Conservation (phyloP, 2,888 invertebrate species). For the Luperina testacea region DNA sequence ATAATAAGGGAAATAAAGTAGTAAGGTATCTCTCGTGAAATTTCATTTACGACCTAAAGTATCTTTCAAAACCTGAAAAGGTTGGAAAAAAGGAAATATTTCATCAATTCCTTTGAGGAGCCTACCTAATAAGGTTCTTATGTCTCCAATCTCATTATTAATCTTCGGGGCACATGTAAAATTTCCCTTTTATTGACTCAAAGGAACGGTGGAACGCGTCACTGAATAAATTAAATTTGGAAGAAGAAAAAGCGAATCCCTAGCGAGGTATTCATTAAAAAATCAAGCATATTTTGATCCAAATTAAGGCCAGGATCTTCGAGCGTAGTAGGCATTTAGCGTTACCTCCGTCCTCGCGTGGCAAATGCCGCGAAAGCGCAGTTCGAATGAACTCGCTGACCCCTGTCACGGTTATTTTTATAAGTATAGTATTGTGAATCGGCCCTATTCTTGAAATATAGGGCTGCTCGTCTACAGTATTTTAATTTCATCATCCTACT, state of each 20-base stretch:
- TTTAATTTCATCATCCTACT: too few relatives aligned
- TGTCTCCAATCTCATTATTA: conserved; percentile 68
- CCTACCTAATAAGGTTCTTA: conserved; percentile 65
- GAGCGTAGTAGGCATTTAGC: too few relatives aligned
- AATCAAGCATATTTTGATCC: conserved; percentile 72
- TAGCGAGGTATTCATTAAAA: conserved; percentile 70
- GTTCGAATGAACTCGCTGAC: too few relatives aligned
- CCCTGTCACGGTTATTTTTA: too few relatives aligned
- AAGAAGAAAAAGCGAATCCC: conserved; percentile 45
- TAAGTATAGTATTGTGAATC: too few relatives aligned
- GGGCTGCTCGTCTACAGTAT: too few relatives aligned
- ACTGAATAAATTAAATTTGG: conserved; percentile 69
- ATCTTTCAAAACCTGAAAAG: conserved; percentile 21
- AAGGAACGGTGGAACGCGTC: conserved; percentile 61
- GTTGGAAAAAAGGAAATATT: conserved; percentile 53
- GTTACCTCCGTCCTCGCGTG: too few relatives aligned
- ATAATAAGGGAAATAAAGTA: conserved; percentile 2
- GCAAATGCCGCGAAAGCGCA: too few relatives aligned
- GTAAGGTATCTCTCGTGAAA: neutral
- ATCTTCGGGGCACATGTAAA: conserved; percentile 66
- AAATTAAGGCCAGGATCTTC: too few relatives aligned
- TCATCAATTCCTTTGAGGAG: conserved; percentile 52
- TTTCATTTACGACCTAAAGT: neutral
- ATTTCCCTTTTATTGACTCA: conserved; percentile 64
- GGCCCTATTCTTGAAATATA: too few relatives aligned